A percentile compares a stretch with the other conserved stretches of the same genome.
phyloP scores from a whole-genome alignment of 2,113 vertebrate species.

The Cyprinodon brontotheroides region DNA sequence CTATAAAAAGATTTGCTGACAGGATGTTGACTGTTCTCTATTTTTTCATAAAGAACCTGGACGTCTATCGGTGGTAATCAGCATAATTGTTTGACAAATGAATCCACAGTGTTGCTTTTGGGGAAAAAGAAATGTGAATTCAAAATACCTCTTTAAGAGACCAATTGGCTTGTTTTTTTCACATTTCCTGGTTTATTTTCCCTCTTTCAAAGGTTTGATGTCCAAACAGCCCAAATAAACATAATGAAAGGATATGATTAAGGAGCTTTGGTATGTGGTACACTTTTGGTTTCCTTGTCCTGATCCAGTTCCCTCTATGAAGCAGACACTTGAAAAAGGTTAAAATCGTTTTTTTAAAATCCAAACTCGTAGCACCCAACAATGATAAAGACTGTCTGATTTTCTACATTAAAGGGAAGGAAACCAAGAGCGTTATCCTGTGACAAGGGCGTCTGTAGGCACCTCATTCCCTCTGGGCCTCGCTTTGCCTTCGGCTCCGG shows the following conservation, averaged over 20 bases:
- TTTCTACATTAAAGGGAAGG: conserved; percentile 55
- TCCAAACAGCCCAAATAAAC: conserved; percentile 69
- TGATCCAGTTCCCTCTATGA: conserved; percentile 13
- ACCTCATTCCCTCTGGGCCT: conserved; percentile 65
- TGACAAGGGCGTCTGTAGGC: conserved; percentile 64
- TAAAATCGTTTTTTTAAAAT: conserved; percentile 14
- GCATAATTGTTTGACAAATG: conserved; percentile 47
- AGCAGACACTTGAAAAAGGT: neutral
- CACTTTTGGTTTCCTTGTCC: conserved; percentile 43
- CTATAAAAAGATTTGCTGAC: conserved; percentile 31
- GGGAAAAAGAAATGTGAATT: conserved; percentile 48
- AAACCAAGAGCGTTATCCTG: conserved; percentile 57
- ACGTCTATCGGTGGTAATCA: conserved; percentile 57
- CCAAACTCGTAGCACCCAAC: conserved; percentile 22
- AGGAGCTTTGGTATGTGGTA: conserved; percentile 53
- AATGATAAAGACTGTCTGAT: conserved; percentile 45
- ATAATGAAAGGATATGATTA: conserved; percentile 67
- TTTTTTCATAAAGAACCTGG: conserved; percentile 27
- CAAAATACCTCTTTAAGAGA: conserved; percentile 55
- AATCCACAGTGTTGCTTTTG: conserved; percentile 55
- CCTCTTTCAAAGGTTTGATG: conserved; percentile 63
- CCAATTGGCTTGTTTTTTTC: conserved; percentile 48
- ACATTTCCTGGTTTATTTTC: conserved; percentile 67
- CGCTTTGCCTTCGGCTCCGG: conserved; percentile 54
- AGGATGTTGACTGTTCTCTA: conserved; percentile 38